Conservation (phyloP, 2,888 invertebrate species). For the Arctia plantaginis region DNA sequence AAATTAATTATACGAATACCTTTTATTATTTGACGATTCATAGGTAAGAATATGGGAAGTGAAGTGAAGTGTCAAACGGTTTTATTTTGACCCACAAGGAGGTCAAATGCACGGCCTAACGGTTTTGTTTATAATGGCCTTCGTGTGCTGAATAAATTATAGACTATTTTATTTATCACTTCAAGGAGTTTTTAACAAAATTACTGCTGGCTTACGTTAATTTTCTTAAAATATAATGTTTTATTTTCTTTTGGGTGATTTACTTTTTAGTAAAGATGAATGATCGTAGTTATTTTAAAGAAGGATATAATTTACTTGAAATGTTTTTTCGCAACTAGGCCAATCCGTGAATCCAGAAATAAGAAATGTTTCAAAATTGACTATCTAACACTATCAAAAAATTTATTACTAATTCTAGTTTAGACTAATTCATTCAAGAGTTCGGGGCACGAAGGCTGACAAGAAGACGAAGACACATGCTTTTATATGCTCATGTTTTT, state of each 20-base stretch:
- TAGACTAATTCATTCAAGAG: not conserved
- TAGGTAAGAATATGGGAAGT: conserved; percentile 34
- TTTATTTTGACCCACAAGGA: conserved; percentile 68
- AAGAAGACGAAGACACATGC: no score
- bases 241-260: not conserved
- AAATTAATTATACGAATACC: no score
- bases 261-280: not conserved
- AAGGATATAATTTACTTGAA: not conserved
- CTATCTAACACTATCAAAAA: not conserved
- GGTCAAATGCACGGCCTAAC: conserved; percentile 80
- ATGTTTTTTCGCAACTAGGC: not conserved
- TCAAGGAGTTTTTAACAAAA: conserved; percentile 36
- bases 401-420: no score
- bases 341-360: not conserved
- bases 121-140: conserved; percentile 70
- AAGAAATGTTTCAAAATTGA: not conserved
- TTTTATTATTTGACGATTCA: conserved; percentile 12
- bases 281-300: not conserved
- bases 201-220: conserved; percentile 16
- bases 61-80: conserved; percentile 51
- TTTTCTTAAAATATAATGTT: not conserved
- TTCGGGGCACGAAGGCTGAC: not conserved
- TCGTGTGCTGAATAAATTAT: conserved; percentile 70
- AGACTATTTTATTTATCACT: conserved; percentile 48
- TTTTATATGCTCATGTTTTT: not conserved